A percentile compares a stretch with the other conserved stretches of the same genome.
phyloP scores from a whole-genome alignment of 2,113 vertebrate genomes.

The Xiphias gladius region DNA sequence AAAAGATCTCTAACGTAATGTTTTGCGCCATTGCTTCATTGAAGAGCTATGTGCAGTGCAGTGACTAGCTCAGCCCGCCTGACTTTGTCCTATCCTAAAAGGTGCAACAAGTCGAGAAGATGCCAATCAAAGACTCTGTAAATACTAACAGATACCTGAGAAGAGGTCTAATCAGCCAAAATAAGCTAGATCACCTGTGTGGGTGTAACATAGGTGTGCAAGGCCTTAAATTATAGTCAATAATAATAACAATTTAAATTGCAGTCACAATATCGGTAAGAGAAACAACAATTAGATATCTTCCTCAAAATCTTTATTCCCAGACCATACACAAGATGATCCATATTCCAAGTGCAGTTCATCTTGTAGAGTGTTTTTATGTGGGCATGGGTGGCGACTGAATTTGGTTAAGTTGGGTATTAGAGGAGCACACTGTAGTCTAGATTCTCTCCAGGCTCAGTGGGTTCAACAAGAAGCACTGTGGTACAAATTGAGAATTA shows the following conservation, averaged over 20 bases:
- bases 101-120: no score
- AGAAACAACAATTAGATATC: no score
- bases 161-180: no score
- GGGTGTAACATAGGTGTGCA: no score
- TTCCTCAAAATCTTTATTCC: background rate
- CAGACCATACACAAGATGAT: background rate
- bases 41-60: no score
- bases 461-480: background rate
- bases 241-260: background rate
- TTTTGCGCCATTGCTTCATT: no score
- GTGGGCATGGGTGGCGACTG: background rate
- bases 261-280: background rate
- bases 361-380: background rate
- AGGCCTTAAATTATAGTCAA: background rate
- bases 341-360: background rate
- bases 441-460: constrained; percentile 7
- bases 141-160: no score
- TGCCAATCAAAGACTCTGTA: no score
- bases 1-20: no score
- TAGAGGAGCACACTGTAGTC: background rate
- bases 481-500: background rate
- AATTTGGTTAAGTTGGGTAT: background rate
- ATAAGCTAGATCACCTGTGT: no score
- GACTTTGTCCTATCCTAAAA: no score
- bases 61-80: no score